These are phyloP conservation scores for Urocynchramus pylzowi DNA, from an alignment of 2,113 vertebrate genomes.

Conservation along the genomic window DNA sequence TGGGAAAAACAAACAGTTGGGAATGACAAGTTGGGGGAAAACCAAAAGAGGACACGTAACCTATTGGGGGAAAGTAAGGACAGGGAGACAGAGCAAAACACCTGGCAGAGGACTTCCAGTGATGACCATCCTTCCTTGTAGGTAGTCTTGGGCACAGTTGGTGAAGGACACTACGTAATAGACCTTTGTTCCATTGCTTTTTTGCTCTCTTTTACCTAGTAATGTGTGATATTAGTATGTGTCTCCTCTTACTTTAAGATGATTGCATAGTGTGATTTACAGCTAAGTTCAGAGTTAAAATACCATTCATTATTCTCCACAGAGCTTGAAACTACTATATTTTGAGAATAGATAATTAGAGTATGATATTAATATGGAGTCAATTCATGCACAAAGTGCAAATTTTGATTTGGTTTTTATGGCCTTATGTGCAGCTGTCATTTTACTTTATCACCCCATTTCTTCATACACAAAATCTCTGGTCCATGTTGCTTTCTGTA, in stretches of 20 bases:
- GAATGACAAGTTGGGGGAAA: neutral
- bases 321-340: neutral
- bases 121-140: neutral
- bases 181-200: neutral
- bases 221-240: neutral
- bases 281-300: neutral
- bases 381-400: neutral
- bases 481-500: neutral
- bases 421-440: neutral
- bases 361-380: neutral
- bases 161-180: neutral
- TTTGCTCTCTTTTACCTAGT: neutral
- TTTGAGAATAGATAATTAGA: neutral
- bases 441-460: neutral
- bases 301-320: neutral
- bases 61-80: neutral
- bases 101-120: neutral
- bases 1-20: neutral
- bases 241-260: neutral
- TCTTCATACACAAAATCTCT: neutral
- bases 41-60: rapidly evolving
- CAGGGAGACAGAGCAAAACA: neutral
- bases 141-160: neutral
- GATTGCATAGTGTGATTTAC: neutral
- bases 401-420: neutral